phyloP scores from a whole-genome alignment of 2,888 invertebrate species.

The Melolontha melolontha region DNA sequence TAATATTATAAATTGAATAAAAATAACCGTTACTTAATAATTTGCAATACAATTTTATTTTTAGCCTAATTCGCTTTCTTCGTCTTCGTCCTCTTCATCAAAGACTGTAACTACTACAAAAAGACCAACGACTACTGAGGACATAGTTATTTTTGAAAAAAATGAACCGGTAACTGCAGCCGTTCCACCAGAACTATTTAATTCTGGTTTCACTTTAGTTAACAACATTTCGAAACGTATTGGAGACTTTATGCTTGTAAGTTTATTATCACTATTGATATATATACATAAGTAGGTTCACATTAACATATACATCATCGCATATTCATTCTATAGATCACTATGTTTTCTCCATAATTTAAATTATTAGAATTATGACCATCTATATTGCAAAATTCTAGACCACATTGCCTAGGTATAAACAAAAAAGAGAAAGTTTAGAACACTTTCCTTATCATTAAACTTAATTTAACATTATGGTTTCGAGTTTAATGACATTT shows the following conservation, averaged over 20 bases:
- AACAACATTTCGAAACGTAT: constrained; percentile 75
- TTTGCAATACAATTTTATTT: constrained; percentile 25
- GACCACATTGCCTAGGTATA: too few relatives aligned
- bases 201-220: constrained; percentile 75
- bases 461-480: too few relatives aligned
- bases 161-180: constrained; percentile 75
- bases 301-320: background rate
- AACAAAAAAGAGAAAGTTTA: too few relatives aligned
- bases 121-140: constrained; percentile 67
- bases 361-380: too few relatives aligned
- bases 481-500: too few relatives aligned
- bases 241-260: constrained; percentile 76
- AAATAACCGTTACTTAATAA: background rate
- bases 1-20: too few relatives aligned
- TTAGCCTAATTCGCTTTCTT: constrained; percentile 51
- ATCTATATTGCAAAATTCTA: too few relatives aligned
- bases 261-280: constrained; percentile 46
- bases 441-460: too few relatives aligned
- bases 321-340: background rate
- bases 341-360: background rate
- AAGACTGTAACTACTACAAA: constrained; percentile 52
- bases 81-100: constrained; percentile 47
- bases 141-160: constrained; percentile 74
- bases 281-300: constrained; percentile 35
- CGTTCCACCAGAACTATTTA: constrained; percentile 75